Evolutionary conservation across 2,888 invertebrate genomes (phyloP).

Genomic region (Ceriagrion tenellum): DNA sequence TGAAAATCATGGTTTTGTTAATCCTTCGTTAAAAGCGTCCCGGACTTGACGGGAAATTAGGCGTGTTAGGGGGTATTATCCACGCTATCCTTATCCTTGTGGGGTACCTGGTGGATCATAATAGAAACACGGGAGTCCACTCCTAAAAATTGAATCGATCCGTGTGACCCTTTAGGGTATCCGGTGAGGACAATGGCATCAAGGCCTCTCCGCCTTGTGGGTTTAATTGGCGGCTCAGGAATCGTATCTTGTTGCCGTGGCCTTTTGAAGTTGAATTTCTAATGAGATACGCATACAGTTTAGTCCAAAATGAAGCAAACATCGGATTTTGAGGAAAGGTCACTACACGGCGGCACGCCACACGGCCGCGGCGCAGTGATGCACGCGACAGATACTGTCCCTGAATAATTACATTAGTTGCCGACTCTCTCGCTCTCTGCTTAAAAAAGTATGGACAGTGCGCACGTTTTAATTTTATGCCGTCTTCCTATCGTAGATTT

Average conservation of each 20-base stretch:
- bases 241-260: neutral
- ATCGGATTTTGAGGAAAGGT: constrained; percentile 29
- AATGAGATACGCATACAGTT: neutral
- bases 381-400: neutral
- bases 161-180: neutral
- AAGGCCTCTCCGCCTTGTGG: neutral
- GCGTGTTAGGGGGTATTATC: neutral
- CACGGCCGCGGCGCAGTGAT: neutral
- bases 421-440: neutral
- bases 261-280: constrained; percentile 8
- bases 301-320: neutral
- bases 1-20: too few relatives aligned
- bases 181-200: neutral
- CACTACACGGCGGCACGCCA: constrained; percentile 18
- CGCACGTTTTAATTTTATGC: neutral
- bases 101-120: neutral
- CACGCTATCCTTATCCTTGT: neutral
- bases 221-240: neutral
- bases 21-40: neutral
- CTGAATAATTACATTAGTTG: constrained; percentile 10
- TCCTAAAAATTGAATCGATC: neutral
- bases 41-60: neutral
- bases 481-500: neutral
- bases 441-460: neutral
- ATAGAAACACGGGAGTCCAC: neutral